Evolutionary conservation across 2,888 invertebrate genomes (phyloP).

Genomic region (Papilio elwesi): DNA sequence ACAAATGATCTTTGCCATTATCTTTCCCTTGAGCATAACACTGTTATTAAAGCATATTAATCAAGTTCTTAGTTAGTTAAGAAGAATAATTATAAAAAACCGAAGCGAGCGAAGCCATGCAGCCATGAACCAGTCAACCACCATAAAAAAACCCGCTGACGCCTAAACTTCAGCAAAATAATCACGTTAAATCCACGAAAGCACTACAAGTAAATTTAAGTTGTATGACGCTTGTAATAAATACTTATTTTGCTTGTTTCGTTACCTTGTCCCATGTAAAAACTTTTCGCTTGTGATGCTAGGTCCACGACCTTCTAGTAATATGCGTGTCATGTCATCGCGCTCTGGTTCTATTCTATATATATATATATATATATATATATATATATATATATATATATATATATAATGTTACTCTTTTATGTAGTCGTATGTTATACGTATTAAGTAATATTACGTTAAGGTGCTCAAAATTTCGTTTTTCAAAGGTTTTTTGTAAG

Average conservation of each 20-base stretch:
- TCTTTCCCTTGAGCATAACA: too few relatives aligned
- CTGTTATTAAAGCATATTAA: too few relatives aligned
- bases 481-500: neutral
- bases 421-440: too few relatives aligned
- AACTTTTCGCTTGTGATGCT: slow-evolving; percentile 21
- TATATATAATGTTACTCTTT: too few relatives aligned
- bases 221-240: neutral
- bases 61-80: too few relatives aligned
- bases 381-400: too few relatives aligned
- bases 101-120: neutral
- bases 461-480: too few relatives aligned
- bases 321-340: slow-evolving; percentile 1
- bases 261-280: neutral
- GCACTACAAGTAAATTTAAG: slow-evolving; percentile 15
- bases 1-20: too few relatives aligned
- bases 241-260: neutral
- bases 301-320: slow-evolving; percentile 25
- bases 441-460: too few relatives aligned
- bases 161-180: slow-evolving; percentile 15
- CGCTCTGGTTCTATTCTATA: neutral
- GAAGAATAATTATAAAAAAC: neutral
- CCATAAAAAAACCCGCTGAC: slow-evolving; percentile 25
- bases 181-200: slow-evolving; percentile 2
- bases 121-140: slow-evolving; percentile 18
- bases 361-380: too few relatives aligned